Evolutionary conservation across 2,113 vertebrate species (phyloP).

Genomic region (Callorhinus ursinus): DNA sequence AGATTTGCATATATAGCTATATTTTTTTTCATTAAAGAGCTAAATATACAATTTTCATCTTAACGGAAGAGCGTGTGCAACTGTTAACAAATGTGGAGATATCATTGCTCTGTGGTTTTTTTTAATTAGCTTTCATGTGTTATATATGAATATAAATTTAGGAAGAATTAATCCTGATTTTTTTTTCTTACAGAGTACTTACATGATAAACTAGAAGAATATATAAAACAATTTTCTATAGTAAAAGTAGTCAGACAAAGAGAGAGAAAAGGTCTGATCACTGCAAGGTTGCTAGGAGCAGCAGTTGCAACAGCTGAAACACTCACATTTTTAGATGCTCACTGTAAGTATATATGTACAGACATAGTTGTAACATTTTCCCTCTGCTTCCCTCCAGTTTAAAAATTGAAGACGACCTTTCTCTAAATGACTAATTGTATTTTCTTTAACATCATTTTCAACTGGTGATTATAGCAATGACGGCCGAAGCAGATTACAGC

Average conservation of each 20-base stretch:
- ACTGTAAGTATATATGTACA: slow-evolving; percentile 91
- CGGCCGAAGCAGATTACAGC: background rate
- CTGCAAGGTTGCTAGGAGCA: slow-evolving; percentile 95
- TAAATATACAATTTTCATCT: background rate
- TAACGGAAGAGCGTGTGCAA: background rate
- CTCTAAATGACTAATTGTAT: slow-evolving; percentile 32
- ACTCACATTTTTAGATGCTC: slow-evolving; percentile 97
- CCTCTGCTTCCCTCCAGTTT: background rate
- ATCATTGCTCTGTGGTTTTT: background rate
- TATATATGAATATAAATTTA: slow-evolving; percentile 42
- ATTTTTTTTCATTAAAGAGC: background rate
- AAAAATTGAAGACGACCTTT: slow-evolving; percentile 22
- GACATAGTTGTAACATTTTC: background rate
- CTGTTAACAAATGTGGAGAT: background rate
- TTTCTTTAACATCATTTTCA: slow-evolving; percentile 35
- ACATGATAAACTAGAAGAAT: slow-evolving; percentile 93
- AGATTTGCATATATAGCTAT: background rate
- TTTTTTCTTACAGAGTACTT: slow-evolving; percentile 89
- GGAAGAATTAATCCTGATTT: slow-evolving; percentile 54
- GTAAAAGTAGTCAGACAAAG: slow-evolving; percentile 95
- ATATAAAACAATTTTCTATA: slow-evolving; percentile 92
- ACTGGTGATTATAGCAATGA: background rate
- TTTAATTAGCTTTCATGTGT: background rate
- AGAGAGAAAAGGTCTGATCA: slow-evolving; percentile 97
- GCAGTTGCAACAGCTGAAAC: slow-evolving; percentile 94